Conservation (phyloP, 2,797 vertebrate genomes). For the Lepilemur ruficaudatus region DNA sequence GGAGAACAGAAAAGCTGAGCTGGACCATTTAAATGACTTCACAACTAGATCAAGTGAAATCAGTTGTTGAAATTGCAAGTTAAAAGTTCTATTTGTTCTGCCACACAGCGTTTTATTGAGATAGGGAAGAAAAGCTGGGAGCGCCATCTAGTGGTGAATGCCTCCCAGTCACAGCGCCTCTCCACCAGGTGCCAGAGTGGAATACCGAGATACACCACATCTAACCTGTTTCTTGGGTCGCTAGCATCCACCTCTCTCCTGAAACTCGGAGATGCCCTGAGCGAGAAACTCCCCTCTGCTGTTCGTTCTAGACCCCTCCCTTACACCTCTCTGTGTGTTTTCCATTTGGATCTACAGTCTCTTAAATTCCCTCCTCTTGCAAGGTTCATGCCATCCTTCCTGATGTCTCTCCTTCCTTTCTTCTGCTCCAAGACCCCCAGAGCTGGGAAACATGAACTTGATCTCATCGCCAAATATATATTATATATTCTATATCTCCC, state of each 20-base stretch:
- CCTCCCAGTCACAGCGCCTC: neutral
- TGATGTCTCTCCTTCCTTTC: neutral
- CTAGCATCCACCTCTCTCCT: neutral
- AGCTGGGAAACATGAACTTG: neutral
- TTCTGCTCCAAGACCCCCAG: neutral
- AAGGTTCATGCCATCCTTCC: neutral
- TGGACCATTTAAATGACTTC: neutral
- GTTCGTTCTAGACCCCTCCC: neutral
- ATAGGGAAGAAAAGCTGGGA: neutral
- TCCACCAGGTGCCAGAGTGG: neutral
- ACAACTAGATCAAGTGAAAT: neutral
- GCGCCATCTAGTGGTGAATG: neutral
- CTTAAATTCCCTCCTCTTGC: neutral
- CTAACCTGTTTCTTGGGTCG: neutral
- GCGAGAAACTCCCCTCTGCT: neutral
- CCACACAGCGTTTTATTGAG: neutral
- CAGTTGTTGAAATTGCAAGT: neutral
- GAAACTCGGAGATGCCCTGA: neutral
- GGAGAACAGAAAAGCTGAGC: neutral
- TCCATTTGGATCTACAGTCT: neutral
- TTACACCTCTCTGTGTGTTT: neutral
- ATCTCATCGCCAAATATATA: neutral
- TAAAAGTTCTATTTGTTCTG: neutral
- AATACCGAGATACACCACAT: neutral
- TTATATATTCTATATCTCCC: neutral